A percentile compares a stretch with the other conserved stretches of the same genome.
Evolutionary conservation across 2,888 invertebrate species (phyloP).

Genomic region (Pachydiplax longipennis): DNA sequence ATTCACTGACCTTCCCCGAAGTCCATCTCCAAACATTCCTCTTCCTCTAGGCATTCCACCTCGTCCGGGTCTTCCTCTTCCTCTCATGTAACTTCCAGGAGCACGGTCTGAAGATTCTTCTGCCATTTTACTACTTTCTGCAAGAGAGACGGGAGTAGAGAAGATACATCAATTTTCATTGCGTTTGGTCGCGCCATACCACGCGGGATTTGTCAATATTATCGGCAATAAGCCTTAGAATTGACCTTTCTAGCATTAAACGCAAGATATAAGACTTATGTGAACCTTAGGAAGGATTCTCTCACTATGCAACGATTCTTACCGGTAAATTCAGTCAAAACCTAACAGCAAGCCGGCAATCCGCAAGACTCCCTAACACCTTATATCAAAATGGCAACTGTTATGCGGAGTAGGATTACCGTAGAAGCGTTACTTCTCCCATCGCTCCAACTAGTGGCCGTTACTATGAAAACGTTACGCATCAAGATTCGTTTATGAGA

Average conservation of each 20-base stretch:
- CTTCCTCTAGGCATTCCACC: conserved; percentile 20
- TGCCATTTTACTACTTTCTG: neutral
- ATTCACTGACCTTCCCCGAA: neutral
- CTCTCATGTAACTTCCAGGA: conserved; percentile 9
- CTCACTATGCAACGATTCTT: neutral
- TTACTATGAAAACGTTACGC: neutral
- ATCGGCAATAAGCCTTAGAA: neutral
- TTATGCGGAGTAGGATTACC: conserved; percentile 10
- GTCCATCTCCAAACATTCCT: conserved; percentile 30
- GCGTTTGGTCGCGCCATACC: neutral
- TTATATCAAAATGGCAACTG: conserved; percentile 33
- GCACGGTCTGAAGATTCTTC: conserved; percentile 14
- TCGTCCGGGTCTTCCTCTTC: conserved; percentile 13
- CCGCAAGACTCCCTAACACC: neutral
- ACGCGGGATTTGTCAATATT: neutral
- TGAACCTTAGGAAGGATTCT: neutral
- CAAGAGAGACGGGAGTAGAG: neutral
- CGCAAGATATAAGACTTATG: neutral
- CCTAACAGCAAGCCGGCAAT: neutral
- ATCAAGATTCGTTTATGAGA: neutral
- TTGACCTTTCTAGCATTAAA: neutral
- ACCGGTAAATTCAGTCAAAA: neutral
- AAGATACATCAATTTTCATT: neutral
- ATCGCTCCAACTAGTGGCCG: conserved; percentile 30
- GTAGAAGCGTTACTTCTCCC: conserved; percentile 2